phyloP scores from a whole-genome alignment of 2,113 vertebrate genomes.

The Delphinus delphis region DNA sequence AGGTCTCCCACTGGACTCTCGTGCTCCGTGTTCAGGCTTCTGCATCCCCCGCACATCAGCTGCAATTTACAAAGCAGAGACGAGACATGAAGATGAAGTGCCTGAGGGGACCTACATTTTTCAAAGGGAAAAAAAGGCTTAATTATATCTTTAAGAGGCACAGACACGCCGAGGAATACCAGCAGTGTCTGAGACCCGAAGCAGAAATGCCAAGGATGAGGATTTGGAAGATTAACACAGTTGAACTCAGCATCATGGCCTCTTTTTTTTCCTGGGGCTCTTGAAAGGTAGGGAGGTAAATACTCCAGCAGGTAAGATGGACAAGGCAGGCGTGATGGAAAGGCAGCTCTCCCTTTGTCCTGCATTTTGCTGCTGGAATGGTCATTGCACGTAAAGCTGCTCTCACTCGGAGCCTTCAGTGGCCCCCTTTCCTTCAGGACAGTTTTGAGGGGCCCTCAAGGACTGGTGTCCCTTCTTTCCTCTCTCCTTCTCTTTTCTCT shows the following conservation, averaged over 20 bases:
- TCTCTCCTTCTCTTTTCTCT: neutral
- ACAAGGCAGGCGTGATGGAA: fast-evolving
- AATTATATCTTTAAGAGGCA: conserved; percentile 78
- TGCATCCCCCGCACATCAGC: neutral
- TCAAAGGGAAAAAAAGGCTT: conserved; percentile 69
- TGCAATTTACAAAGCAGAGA: conserved; percentile 66
- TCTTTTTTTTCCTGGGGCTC: neutral
- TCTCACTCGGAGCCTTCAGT: fast-evolving
- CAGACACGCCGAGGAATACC: conserved; percentile 73
- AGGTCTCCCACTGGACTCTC: fast-evolving
- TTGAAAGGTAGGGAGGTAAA: neutral
- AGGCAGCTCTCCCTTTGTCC: fast-evolving
- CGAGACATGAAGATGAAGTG: conserved; percentile 70
- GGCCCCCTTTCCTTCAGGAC: neutral
- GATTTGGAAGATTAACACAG: conserved; percentile 62
- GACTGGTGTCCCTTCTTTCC: neutral
- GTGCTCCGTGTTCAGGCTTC: neutral
- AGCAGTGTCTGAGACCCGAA: conserved; percentile 68
- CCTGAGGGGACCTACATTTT: conserved; percentile 80
- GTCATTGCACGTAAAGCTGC: fast-evolving
- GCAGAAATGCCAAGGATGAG: conserved; percentile 69
- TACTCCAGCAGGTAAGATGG: neutral
- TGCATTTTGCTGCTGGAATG: neutral
- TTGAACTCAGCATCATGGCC: neutral
- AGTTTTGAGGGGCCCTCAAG: neutral